Percentiles rank a stretch among this genome's conserved stretches.
These are phyloP conservation scores for Spongilla lacustris DNA, from an alignment of 37 sponge, comb jelly and placozoan genomes.

Conservation along the genomic window DNA sequence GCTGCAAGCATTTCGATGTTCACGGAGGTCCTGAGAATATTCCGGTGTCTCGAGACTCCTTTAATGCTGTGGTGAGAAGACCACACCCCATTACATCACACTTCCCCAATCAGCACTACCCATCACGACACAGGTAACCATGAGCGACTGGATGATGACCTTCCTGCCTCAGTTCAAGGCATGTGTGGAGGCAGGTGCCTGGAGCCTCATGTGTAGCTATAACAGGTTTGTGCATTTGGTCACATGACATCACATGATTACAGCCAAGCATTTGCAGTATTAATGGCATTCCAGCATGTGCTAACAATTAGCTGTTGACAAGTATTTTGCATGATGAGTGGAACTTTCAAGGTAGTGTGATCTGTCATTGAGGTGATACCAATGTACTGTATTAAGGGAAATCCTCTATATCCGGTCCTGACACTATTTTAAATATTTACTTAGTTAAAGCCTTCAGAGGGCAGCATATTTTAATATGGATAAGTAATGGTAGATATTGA, in stretches of 20 bases:
- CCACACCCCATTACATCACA: not conserved
- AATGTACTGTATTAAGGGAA: too few relatives aligned
- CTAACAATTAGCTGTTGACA: conserved; percentile 62
- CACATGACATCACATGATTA: not conserved
- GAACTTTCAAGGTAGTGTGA: conserved; percentile 47
- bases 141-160: conserved; percentile 60
- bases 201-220: conserved; percentile 67
- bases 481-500: too few relatives aligned
- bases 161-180: conserved; percentile 65
- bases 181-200: conserved; percentile 54
- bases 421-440: too few relatives aligned
- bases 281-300: conserved; percentile 66
- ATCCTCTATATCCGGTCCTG: too few relatives aligned
- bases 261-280: conserved; percentile 5
- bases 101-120: not conserved
- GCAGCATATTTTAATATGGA: too few relatives aligned
- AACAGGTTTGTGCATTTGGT: conserved; percentile 19
- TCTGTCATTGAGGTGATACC: too few relatives aligned
- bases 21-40: conserved; percentile 74
- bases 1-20: conserved; percentile 73
- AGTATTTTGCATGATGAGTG: conserved; percentile 53
- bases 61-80: conserved; percentile 46
- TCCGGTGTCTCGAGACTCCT: conserved; percentile 48
- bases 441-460: too few relatives aligned
- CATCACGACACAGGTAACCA: conserved; percentile 42